Conservation (phyloP, 2,888 invertebrate species). For the Hemaris fuciformis region DNA sequence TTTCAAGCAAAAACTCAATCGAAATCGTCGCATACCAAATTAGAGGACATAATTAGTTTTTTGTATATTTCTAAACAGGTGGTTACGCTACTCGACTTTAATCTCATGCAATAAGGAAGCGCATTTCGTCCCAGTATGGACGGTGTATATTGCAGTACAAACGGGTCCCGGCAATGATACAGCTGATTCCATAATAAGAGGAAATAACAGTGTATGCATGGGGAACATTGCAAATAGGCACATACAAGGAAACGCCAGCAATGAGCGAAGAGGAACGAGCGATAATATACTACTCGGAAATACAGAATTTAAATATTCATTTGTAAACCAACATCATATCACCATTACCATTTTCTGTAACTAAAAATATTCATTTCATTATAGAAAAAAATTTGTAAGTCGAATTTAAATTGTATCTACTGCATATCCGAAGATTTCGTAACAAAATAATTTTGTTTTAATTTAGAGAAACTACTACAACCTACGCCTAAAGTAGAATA, state of each 20-base stretch:
- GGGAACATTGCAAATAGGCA: conserved; percentile 13
- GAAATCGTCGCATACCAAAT: neutral
- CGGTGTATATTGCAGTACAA: conserved; percentile 10
- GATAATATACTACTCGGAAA: neutral
- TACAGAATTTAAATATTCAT: neutral
- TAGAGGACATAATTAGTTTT: conserved; percentile 8
- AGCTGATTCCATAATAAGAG: conserved; percentile 32
- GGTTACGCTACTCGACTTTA: conserved; percentile 4
- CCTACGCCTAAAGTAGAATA: neutral
- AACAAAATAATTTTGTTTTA: no score
- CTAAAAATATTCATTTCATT: no score
- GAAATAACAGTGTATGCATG: conserved; percentile 30
- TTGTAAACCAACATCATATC: no score
- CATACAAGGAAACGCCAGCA: neutral
- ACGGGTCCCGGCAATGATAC: conserved; percentile 35
- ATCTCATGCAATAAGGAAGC: conserved; percentile 10
- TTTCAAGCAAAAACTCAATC: neutral
- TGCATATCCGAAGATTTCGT: no score
- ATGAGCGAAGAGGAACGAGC: neutral
- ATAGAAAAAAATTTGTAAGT: no score
- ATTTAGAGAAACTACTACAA: no score
- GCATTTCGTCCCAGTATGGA: conserved; percentile 10
- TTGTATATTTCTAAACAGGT: neutral
- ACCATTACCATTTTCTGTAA: no score
- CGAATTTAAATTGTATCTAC: no score